Evolutionary conservation across 2,113 vertebrate species (phyloP), one percentile per base, ranked within the genome.

Genomic region (Ptyas mucosa): DNA sequence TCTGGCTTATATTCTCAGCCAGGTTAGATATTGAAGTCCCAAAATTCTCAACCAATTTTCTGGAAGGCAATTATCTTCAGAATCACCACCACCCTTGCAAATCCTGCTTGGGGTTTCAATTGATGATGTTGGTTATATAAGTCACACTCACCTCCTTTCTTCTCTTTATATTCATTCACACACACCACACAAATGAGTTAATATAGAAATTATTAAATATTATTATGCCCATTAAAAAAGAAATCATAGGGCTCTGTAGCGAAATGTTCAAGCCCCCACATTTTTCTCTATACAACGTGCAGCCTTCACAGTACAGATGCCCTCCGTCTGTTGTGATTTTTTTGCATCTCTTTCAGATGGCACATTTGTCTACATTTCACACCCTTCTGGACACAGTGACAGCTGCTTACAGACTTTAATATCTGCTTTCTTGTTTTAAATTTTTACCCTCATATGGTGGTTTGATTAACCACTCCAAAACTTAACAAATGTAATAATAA

Each of bases 221-320:
- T 49, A 49, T 49, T 49, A 49, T 43, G 93, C 90, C 90, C 87
- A 69, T 94, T 96, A 94, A 57, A 90, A 64, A 64, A 64, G 61
- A 64, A 64, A 12, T 12, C 61, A 64, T 11, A 85, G 90, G 94
- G 89, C 93, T 87, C 26, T 93, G 57, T 93, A 91, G 93, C 39
- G 1, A 1, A 95, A 58, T 1, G 88, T 93, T 92, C 87, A 43
- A 94, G 58, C 87, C 88, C 1, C 0, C 24, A 20, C 90, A 95
- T 90, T 91, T 94, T 96, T 92, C 93, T 95, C 91, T 94, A 85
- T 64, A 90, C 95, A 93, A 85, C 89, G 93, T 95, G 69, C 92
- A 96, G 89, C 88, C 92, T 97, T 96, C 96, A 58, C 95, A 95
- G 95, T 96, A 94, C 96, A 97, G 97, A 95, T 95, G 94, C 95